These are phyloP conservation scores for Platyrinchus mystaceus DNA, from an alignment of 2,797 vertebrate genomes.

Conservation along the genomic window DNA sequence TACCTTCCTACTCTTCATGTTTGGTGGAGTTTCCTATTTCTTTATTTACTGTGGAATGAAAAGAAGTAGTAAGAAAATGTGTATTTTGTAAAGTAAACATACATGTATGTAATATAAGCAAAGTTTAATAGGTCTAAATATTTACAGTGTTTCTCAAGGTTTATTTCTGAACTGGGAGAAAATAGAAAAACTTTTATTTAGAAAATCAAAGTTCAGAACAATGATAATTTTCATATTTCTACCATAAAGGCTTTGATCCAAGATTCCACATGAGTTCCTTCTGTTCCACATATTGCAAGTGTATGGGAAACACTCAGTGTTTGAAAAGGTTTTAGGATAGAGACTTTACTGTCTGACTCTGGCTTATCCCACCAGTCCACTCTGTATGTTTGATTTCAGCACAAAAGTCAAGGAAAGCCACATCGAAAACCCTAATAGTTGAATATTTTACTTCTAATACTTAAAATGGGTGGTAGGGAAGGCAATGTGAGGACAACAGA, in stretches of 20 bases:
- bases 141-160: neutral
- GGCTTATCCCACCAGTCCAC: neutral
- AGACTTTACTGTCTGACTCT: neutral
- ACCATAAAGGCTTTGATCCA: neutral
- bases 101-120: neutral
- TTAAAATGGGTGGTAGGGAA: neutral
- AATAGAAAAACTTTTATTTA: neutral
- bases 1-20: neutral
- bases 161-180: neutral
- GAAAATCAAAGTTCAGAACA: neutral
- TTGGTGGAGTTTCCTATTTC: neutral
- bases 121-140: neutral
- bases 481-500: fast-evolving
- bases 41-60: neutral
- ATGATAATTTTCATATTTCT: neutral
- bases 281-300: neutral
- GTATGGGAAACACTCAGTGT: neutral
- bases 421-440: neutral
- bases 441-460: neutral
- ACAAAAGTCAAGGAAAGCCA: neutral
- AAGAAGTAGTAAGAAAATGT: neutral
- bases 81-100: neutral
- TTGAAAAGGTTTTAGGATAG: neutral
- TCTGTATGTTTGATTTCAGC: neutral
- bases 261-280: neutral